Base-by-base conservation (phyloP, 2,888 invertebrate species). In the Vesta saturnalis region DNA sequence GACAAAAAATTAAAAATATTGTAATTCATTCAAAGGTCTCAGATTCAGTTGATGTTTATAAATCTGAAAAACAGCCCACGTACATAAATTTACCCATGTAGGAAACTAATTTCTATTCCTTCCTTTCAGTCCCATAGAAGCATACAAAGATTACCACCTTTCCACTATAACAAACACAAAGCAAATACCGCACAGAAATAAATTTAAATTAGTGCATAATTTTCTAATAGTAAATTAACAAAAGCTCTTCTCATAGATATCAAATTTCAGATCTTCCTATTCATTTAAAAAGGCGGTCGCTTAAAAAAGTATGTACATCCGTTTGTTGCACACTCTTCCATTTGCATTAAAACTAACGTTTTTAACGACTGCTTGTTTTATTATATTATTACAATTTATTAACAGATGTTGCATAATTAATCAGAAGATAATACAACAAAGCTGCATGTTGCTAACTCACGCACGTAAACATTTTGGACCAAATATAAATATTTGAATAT, bases 241-340 rank as follows among this genome's bases (percentile, higher is more conserved):
- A 23, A 55, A 21, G 19, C 23, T 23, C 55, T 55, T 55, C 55
- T 55, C 55, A 55, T 55, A 55, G 55, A 55, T 55, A 55, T 55
- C 55, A 19, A 4, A 22, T 55, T 23, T 23, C 49, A 12, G 55
- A 23, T 55, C 55, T 55, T 55, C 55, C 16, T 16, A 49, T 49
- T 49, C 49, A n/a, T n/a, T n/a, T n/a, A 14, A 23, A 23, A 21
- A 55, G 22, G n/a, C 12, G 12, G 55, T 55, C 18, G 30, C n/a
- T n/a, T 12, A 49, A 49, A 46, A 49, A 49, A 3, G 10, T 6
- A 49, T 15, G 55, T n/a, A 55, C 55, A 23, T 55, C 55, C 55
- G 55, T 16, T 22, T 12, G 49, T 19, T 19, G 49, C 49, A 49
- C 6, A 49, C 55, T 18, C n/a, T 15, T 22, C n/a, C 19, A 55